Conservation (phyloP, 2,797 vertebrate genomes). For the Labeo calbasu region DNA sequence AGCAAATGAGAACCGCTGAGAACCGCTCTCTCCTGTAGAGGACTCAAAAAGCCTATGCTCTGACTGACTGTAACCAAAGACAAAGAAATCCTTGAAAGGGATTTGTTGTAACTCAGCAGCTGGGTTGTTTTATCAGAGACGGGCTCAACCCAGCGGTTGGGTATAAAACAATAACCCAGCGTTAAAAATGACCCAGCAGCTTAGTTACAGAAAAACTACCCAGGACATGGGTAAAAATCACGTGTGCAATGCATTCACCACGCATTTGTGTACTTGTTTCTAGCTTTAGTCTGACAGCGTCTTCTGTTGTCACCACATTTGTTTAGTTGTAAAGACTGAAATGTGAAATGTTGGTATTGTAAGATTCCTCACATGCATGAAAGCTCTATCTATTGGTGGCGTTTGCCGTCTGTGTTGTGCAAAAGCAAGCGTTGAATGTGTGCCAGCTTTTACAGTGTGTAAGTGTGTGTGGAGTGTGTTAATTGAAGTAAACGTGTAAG, state of each 20-base stretch:
- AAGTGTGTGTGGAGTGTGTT: slow-evolving; percentile 41
- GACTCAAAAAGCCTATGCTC: no score
- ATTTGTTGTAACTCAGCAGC: no score
- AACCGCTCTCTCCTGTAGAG: no score
- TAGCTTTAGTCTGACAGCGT: neutral
- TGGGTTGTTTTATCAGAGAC: no score
- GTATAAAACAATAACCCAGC: no score
- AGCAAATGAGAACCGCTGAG: no score
- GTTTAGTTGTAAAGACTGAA: slow-evolving; percentile 8
- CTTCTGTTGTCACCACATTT: neutral
- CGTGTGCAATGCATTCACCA: neutral
- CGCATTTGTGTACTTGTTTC: neutral
- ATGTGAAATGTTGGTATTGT: neutral
- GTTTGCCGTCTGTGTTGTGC: slow-evolving; percentile 8
- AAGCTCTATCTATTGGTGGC: neutral
- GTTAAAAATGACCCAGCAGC: no score
- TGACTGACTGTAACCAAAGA: no score
- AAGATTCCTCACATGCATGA: neutral
- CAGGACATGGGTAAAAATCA: no score
- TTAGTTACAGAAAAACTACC: no score
- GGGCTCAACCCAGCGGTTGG: no score
- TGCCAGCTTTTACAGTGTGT: slow-evolving; percentile 6
- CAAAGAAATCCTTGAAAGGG: no score
- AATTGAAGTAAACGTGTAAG: slow-evolving; percentile 40
- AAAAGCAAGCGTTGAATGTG: slow-evolving; percentile 24